Conservation (phyloP, 2,888 invertebrate genomes). For the Xestia ashworthii region DNA sequence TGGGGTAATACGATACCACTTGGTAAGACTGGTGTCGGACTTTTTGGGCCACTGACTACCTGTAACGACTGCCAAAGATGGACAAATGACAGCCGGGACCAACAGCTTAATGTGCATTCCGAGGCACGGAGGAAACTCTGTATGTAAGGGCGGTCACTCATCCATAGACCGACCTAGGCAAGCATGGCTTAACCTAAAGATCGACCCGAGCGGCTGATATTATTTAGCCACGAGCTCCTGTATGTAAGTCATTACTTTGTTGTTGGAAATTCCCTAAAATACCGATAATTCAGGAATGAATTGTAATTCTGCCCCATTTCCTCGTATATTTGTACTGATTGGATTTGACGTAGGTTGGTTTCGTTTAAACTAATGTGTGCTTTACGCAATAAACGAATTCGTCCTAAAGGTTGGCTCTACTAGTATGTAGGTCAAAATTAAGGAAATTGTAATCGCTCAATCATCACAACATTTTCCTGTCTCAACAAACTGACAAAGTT, state of each 20-base stretch:
- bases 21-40: too few species aligned
- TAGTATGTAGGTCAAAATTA: slow-evolving; percentile 58
- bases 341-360: not conserved
- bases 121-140: too few species aligned
- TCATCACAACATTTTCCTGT: slow-evolving; percentile 61
- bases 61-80: too few species aligned
- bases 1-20: too few species aligned
- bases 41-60: too few species aligned
- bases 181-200: too few species aligned
- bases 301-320: slow-evolving; percentile 1
- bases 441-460: slow-evolving; percentile 62
- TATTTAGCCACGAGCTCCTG: too few species aligned
- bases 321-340: not conserved
- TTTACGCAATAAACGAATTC: slow-evolving; percentile 25
- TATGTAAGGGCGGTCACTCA: too few species aligned
- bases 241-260: not conserved
- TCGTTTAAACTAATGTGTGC: slow-evolving; percentile 11
- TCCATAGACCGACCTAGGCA: too few species aligned
- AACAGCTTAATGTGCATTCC: too few species aligned
- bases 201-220: too few species aligned
- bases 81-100: too few species aligned
- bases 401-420: slow-evolving; percentile 21
- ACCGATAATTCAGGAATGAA: not conserved
- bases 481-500: slow-evolving; percentile 38
- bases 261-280: not conserved